These are phyloP conservation scores for Hydropsyche tenuis DNA, from an alignment of 1,140 invertebrate species.

Conservation along the genomic window DNA sequence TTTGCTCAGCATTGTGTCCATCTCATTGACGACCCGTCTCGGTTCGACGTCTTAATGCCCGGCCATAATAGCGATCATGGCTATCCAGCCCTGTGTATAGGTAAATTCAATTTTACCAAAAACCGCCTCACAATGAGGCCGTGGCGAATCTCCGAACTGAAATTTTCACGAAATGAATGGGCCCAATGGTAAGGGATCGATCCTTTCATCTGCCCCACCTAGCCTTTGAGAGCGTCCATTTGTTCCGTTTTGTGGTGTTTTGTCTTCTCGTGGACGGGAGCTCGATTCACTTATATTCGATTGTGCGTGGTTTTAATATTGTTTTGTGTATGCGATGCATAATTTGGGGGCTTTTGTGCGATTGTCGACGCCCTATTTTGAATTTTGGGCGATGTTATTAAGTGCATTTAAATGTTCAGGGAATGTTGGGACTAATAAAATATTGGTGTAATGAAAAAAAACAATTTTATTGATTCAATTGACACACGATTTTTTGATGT, in stretches of 20 bases:
- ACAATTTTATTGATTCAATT: too few species aligned
- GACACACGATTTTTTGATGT: too few species aligned
- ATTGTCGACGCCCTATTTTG: too few species aligned
- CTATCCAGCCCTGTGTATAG: conserved; percentile 5
- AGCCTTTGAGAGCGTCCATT: conserved; percentile 5
- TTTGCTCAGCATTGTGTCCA: conserved; percentile 42
- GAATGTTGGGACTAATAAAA: too few species aligned
- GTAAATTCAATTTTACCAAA: conserved; percentile 47
- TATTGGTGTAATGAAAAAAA: too few species aligned
- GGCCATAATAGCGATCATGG: conserved; percentile 42
- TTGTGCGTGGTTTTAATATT: too few species aligned
- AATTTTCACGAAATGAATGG: conserved; percentile 11
- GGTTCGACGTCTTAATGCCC: conserved; percentile 46
- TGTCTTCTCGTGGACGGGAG: neutral
- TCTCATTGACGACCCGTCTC: conserved; percentile 41
- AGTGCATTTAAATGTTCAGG: too few species aligned
- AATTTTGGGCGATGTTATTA: too few species aligned
- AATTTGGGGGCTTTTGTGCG: too few species aligned
- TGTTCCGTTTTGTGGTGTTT: conserved; percentile 1
- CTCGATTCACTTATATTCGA: too few species aligned
- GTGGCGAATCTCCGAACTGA: conserved; percentile 44
- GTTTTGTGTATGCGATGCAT: too few species aligned
- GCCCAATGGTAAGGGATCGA: conserved; percentile 29
- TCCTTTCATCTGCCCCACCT: conserved; percentile 18
- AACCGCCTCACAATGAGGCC: conserved; percentile 31